phyloP scores from a whole-genome alignment of 2,888 invertebrate species.

The Drosophila neutralis region DNA sequence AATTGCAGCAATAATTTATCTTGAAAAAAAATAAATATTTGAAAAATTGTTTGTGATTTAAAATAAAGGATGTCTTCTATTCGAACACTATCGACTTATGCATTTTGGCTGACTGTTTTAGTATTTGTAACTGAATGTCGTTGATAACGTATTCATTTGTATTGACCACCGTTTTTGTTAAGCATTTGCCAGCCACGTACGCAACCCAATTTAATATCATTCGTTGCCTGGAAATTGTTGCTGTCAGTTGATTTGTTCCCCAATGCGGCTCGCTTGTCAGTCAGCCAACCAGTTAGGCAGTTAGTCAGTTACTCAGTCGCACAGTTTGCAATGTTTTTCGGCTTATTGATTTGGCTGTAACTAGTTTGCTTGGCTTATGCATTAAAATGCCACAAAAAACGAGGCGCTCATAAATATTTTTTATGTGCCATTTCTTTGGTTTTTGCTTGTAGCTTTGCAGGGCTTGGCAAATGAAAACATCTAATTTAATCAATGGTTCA shows the following conservation, averaged over 20 bases:
- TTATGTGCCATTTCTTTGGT: conserved; percentile 65
- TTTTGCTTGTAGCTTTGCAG: conserved; percentile 40
- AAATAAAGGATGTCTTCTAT: neutral
- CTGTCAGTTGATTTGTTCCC: conserved; percentile 72
- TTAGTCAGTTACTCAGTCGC: conserved; percentile 24
- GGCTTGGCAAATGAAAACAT: conserved; percentile 69
- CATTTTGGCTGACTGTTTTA: too few species aligned
- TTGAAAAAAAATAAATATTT: neutral
- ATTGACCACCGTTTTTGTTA: conserved; percentile 22
- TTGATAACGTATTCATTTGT: conserved; percentile 71
- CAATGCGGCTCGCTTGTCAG: conserved; percentile 63
- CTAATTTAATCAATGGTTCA: conserved; percentile 79
- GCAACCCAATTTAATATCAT: conserved; percentile 71
- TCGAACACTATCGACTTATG: neutral
- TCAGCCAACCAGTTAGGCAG: conserved; percentile 16
- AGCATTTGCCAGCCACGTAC: conserved; percentile 45
- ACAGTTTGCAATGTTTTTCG: conserved; percentile 49
- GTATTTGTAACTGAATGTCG: conserved; percentile 33
- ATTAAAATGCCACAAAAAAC: conserved; percentile 53
- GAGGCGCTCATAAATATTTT: conserved; percentile 71
- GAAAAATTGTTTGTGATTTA: neutral
- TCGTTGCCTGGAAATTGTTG: conserved; percentile 48
- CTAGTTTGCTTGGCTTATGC: conserved; percentile 38
- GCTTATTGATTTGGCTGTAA: conserved; percentile 55
- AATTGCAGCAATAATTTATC: neutral